phyloP scores from a whole-genome alignment of 2,113 vertebrate species.

The Ploceus nigricollis region DNA sequence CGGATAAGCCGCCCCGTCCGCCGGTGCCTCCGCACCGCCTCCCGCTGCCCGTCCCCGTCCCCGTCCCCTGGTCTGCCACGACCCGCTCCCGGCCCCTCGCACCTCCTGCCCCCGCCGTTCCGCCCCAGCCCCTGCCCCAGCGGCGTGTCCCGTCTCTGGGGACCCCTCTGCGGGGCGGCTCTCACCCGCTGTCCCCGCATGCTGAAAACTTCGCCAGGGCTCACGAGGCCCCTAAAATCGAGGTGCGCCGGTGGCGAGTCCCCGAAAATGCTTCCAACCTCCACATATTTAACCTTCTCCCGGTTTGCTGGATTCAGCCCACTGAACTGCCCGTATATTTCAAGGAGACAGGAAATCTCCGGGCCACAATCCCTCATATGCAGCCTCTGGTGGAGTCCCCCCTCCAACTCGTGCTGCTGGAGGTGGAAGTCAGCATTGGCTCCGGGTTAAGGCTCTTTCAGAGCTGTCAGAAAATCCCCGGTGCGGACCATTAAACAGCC shows the following conservation, averaged over 20 bases:
- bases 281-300: background rate
- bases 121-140: background rate
- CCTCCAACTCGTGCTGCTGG: background rate
- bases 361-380: background rate
- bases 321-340: fast-evolving
- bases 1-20: background rate
- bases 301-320: background rate
- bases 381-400: background rate
- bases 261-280: background rate
- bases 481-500: background rate
- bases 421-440: background rate
- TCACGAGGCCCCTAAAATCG: background rate
- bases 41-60: background rate
- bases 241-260: background rate
- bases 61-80: background rate
- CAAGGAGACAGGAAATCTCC: background rate
- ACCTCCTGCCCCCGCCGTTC: background rate
- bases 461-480: background rate
- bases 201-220: background rate
- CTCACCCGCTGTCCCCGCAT: background rate
- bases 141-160: background rate
- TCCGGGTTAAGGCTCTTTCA: background rate
- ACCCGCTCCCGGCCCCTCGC: background rate
- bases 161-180: background rate
- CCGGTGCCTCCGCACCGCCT: background rate